These are phyloP conservation scores for Rhabdornis inornatus DNA, from an alignment of 2,113 vertebrate species.

Conservation along the genomic window DNA sequence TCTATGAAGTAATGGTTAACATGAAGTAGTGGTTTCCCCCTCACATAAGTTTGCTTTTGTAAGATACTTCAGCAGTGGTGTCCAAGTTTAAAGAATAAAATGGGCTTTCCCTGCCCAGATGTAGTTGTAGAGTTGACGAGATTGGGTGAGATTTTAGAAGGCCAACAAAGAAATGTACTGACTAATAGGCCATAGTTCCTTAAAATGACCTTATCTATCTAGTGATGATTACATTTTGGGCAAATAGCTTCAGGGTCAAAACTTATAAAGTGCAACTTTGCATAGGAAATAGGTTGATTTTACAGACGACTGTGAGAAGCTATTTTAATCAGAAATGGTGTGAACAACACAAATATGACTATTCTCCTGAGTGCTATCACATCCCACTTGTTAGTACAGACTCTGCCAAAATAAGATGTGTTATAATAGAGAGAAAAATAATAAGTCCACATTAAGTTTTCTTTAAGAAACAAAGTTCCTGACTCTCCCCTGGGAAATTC, in stretches of 20 bases:
- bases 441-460: not conserved
- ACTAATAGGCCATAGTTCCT: not conserved
- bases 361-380: constrained; percentile 58
- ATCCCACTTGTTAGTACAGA: constrained; percentile 46
- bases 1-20: not conserved
- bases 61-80: not conserved
- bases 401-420: constrained; percentile 53
- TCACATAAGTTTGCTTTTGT: not conserved
- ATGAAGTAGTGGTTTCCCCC: not conserved
- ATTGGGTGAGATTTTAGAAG: not conserved
- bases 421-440: constrained; percentile 48
- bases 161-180: not conserved
- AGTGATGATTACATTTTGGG: not conserved
- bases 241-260: constrained; percentile 16
- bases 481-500: not conserved
- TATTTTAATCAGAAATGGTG: constrained; percentile 51
- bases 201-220: not conserved
- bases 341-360: constrained; percentile 62
- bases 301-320: constrained; percentile 37
- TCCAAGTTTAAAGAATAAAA: not conserved
- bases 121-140: not conserved
- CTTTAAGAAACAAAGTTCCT: constrained; percentile 13
- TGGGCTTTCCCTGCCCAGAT: too few relatives aligned
- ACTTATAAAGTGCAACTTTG: not conserved
- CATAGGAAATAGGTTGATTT: constrained; percentile 19